Evolutionary conservation across 1,140 invertebrate species (phyloP).

Genomic region (Neodiprion fabricii): DNA sequence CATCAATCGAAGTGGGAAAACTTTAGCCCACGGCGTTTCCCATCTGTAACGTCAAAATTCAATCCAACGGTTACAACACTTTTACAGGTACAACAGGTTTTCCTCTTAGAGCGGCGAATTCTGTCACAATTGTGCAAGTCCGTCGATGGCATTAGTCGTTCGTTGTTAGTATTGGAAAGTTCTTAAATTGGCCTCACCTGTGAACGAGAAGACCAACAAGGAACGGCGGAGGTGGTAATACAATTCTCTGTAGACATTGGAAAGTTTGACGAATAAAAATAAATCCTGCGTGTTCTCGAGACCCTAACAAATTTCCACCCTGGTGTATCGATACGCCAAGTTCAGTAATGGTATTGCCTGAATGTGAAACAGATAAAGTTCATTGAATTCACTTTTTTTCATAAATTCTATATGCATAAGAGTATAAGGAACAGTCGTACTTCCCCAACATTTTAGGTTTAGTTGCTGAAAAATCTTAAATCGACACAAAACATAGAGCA

Average conservation of each 20-base stretch:
- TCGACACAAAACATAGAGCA: conserved; percentile 19
- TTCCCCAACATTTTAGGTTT: neutral
- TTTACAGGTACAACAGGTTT: too few relatives aligned
- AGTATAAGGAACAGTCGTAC: neutral
- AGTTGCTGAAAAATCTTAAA: neutral
- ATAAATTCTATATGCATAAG: too few relatives aligned
- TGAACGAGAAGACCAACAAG: conserved; percentile 84
- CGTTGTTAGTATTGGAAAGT: neutral
- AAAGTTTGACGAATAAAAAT: conserved; percentile 83
- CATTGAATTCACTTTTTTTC: too few relatives aligned
- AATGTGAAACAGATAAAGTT: conserved; percentile 29
- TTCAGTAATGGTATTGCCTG: conserved; percentile 76
- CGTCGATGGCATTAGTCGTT: too few relatives aligned
- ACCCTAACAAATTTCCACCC: conserved; percentile 72
- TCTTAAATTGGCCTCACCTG: conserved; percentile 64
- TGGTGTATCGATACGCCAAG: conserved; percentile 73
- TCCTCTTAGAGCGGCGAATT: too few relatives aligned
- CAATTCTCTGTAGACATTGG: conserved; percentile 82
- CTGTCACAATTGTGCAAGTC: too few relatives aligned
- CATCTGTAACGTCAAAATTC: conserved; percentile 59
- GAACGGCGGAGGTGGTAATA: conserved; percentile 78
- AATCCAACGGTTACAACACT: neutral
- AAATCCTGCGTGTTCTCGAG: conserved; percentile 85
- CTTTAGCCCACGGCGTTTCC: conserved; percentile 87
- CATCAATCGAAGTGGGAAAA: conserved; percentile 81